Conservation (phyloP, 2,113 vertebrate species). For the Pseudonaja textilis region DNA sequence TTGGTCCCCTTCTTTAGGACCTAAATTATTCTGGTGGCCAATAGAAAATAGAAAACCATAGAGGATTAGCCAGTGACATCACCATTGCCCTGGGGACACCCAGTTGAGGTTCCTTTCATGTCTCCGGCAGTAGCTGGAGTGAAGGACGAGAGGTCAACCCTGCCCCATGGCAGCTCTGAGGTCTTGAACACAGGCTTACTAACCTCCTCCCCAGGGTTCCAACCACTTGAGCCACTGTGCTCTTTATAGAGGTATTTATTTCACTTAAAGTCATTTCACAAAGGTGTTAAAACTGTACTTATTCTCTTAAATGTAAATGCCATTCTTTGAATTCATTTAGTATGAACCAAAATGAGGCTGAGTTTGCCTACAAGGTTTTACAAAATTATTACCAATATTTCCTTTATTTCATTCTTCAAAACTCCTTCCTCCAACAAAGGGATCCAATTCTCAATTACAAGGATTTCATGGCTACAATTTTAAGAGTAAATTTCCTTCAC, state of each 20-base stretch:
- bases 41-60: not conserved
- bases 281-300: not conserved
- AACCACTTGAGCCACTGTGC: no score
- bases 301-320: not conserved
- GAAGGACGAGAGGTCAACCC: no score
- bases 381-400: not conserved
- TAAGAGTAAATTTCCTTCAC: not conserved
- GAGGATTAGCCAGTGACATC: not conserved
- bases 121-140: no score
- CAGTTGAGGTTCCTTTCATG: no score
- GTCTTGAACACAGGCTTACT: no score
- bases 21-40: not conserved
- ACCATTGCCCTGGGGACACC: no score
- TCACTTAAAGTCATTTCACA: not conserved
- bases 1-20: not conserved
- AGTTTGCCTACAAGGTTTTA: not conserved
- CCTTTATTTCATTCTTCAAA: not conserved
- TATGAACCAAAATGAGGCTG: not conserved
- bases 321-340: not conserved
- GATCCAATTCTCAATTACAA: not conserved
- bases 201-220: no score
- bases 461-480: not conserved
- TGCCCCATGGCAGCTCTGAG: no score
- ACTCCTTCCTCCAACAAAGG: not conserved
- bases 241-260: not conserved